Evolutionary conservation across 2,888 invertebrate genomes (phyloP), one percentile per base, ranked within the genome.

Genomic region (Pecten maximus): DNA sequence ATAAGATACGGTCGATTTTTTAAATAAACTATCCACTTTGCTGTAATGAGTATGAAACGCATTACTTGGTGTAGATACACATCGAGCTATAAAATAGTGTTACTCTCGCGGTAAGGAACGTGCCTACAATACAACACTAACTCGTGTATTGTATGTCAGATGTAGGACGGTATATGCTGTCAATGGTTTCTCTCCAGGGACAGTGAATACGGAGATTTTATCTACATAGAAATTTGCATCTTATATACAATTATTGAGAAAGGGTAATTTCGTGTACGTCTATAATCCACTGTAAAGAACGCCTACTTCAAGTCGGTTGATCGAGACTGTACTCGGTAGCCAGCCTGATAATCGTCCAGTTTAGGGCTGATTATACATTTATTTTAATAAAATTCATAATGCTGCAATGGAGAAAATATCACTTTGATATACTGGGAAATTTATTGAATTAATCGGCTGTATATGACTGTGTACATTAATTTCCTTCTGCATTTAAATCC

Each of bases 21-120:
- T 74, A 74, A 74, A 74, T 74, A 74, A 28, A 74, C 74, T 74
- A 74, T 74, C 74, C 74, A 74, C 74, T 74, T 74, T 74, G 35
- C 74, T 74, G 35, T 74, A 74, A 74, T 74, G 74, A 74, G 74
- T 35, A 74, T 74, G 74, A 35, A 74, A 74, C 35, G 74, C 74
- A 74, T 74, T 35, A 74, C 74, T 74, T 23, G 28, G 74, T 74
- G 28, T 74, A 74, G 74, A 74, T 74, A 74, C 74, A 74, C 74
- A 74, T 74, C 74, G 74, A 74, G 35, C 74, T 28, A 28, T 74
- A 74, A 28, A 35, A n/a, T 35, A 74, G 74, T 74, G 28, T 74
- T 74, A 6, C 74, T 74, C 74, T 74, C 74, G 8, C 74, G 10
- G 23, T 74, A 74, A 74, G 74, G 74, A 74, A 74, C 74, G 74